Percentiles rank a stretch among this genome's conserved stretches.
Conservation (phyloP, 2,888 invertebrate species). For the Athripsodes cinereus region DNA sequence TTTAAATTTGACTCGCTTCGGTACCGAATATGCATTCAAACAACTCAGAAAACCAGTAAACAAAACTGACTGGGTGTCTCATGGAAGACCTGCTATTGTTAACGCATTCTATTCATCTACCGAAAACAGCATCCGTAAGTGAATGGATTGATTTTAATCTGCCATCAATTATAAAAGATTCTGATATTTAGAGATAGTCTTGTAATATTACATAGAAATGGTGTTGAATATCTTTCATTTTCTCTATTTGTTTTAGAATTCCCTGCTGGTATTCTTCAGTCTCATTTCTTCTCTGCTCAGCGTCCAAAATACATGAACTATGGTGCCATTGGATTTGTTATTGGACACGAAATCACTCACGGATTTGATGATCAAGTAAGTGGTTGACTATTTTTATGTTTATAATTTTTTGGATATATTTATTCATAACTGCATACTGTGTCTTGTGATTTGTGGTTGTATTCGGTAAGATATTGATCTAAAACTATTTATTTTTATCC, state of each 20-base stretch:
- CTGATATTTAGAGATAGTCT: too few species aligned
- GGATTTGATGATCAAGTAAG: constrained; percentile 76
- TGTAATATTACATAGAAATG: too few species aligned
- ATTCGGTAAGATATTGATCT: too few species aligned
- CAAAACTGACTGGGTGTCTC: constrained; percentile 81
- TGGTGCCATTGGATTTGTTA: constrained; percentile 85
- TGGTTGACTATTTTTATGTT: too few species aligned
- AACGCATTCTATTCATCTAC: constrained; percentile 83
- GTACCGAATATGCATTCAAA: constrained; percentile 72
- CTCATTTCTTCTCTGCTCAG: constrained; percentile 82
- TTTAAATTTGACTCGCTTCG: constrained; percentile 71
- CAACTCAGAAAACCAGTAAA: constrained; percentile 73
- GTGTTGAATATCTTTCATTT: too few species aligned
- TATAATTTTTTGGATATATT: too few species aligned
- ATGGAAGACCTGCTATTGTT: constrained; percentile 77
- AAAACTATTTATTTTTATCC: constrained; percentile 21
- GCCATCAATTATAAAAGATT: too few species aligned
- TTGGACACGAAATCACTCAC: constrained; percentile 90
- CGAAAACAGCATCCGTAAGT: constrained; percentile 84
- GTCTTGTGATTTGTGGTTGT: too few species aligned
- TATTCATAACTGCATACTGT: too few species aligned
- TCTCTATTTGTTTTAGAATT: constrained; percentile 58
- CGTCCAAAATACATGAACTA: constrained; percentile 90
- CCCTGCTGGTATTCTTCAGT: constrained; percentile 90
- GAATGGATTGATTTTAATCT: too few species aligned